Conservation (phyloP, 2,797 vertebrate species). For the Labroides dimidiatus region DNA sequence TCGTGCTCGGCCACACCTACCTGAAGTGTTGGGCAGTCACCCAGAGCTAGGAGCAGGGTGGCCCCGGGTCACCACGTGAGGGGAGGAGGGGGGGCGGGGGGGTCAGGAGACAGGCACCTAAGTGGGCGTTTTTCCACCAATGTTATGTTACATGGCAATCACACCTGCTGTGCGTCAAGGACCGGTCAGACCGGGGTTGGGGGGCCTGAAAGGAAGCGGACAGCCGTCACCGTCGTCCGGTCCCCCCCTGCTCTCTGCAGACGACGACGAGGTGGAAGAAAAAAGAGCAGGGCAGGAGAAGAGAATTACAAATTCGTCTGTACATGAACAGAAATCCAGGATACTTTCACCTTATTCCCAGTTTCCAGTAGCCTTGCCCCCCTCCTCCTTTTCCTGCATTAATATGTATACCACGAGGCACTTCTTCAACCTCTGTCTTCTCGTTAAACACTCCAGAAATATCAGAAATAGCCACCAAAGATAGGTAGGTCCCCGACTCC, state of each 20-base stretch:
- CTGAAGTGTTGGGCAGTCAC: conserved; percentile 78
- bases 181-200: conserved; percentile 57
- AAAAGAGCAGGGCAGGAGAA: conserved; percentile 36
- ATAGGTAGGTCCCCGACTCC: conserved; percentile 66
- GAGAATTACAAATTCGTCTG: conserved; percentile 53
- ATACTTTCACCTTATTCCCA: conserved; percentile 79
- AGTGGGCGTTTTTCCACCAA: conserved; percentile 76
- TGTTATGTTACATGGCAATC: conserved; percentile 84
- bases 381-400: conserved; percentile 78
- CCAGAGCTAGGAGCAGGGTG: conserved; percentile 77
- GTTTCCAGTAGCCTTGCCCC: conserved; percentile 64
- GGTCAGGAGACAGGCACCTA: conserved; percentile 80
- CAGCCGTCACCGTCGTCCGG: conserved; percentile 62
- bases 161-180: conserved; percentile 80
- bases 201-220: conserved; percentile 54
- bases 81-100: conserved; percentile 52
- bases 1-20: conserved; percentile 84
- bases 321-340: conserved; percentile 70
- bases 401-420: conserved; percentile 83
- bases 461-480: conserved; percentile 64
- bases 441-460: conserved; percentile 71
- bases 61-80: conserved; percentile 86
- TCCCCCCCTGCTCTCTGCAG: conserved; percentile 38
- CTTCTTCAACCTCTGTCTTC: conserved; percentile 74
- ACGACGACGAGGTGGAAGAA: conserved; percentile 53